Conservation (phyloP, 2,888 invertebrate genomes). For the Conomelus anceps region DNA sequence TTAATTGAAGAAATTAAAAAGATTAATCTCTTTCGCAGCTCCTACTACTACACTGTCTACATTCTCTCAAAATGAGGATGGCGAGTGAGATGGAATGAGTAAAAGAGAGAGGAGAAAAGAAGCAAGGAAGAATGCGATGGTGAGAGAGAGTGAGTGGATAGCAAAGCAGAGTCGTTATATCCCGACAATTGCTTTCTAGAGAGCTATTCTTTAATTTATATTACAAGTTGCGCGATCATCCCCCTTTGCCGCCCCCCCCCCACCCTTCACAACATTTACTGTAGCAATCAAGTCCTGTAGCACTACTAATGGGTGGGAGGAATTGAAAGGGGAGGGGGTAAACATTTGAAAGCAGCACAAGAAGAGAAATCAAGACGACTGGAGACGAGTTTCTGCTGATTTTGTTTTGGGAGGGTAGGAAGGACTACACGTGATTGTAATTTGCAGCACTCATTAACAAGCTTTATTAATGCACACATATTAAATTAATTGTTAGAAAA, state of each 20-base stretch:
- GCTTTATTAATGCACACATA: not conserved
- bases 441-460: not conserved
- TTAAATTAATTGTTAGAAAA: not conserved
- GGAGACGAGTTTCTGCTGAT: not conserved
- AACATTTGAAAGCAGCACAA: not conserved
- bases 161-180: not conserved
- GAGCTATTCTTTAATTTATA: not conserved
- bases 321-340: not conserved
- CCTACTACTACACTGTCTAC: not conserved
- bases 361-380: not conserved
- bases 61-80: too few species aligned
- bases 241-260: not conserved
- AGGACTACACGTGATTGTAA: not conserved
- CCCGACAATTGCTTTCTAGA: not conserved
- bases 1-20: conserved; percentile 11
- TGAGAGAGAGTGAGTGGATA: not conserved
- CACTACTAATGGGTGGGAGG: not conserved
- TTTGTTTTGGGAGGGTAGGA: too few species aligned
- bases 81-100: too few species aligned
- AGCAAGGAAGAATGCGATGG: too few species aligned
- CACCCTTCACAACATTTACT: not conserved
- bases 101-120: too few species aligned
- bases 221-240: not conserved
- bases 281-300: not conserved
- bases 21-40: not conserved